Base-by-base conservation (phyloP, 2,888 invertebrate genomes). In the Adela reaumurella region DNA sequence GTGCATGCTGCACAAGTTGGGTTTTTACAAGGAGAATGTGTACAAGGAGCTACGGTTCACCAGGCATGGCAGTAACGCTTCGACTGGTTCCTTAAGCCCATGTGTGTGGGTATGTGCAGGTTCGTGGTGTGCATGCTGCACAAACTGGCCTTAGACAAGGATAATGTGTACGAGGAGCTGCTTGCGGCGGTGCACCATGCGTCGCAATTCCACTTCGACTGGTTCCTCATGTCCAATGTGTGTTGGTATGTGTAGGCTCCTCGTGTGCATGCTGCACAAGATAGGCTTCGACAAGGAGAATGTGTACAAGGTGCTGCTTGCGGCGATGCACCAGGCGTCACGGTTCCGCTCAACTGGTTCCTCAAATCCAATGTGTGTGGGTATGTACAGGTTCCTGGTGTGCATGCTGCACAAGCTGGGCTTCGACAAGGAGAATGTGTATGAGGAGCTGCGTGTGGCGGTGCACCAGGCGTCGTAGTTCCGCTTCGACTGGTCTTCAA, bases 401-500 rank as follows among this genome's bases (percentile, higher is more conserved):
- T 99, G 98, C 69, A 98, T 98, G 96, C 73, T 99, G 49, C 98
- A 99, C 68, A 97, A 97, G 68, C 81, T 99, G 24, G 99, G 99
- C 28, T 98, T 99, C 62, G 99, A 99, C 70, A 93, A 97, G 63
- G 99, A 99, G 68, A 98, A 98, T 65, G 98, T 99, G 2, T 99
- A 99, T 63, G 99, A 99, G 67, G 98, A 99, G 69, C 78, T 99
- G 6, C 81, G 98, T 17, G 92, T 95, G 0, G 89, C 94, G 1
- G 94, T 99, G 46, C 84, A 91, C 61, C 11, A 11, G 19, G 16
- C 29, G 19, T 2, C 2, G 14, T 19, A 94, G 67, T 94, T 94
- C 65, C 84, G 93, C 47, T 99, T 99, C 69, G 98, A 99, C 76
- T 99, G 99, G 99, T 99, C 71, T 90, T 99, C 57, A 98, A 99